Percentiles rank a stretch among this genome's conserved stretches.
These are phyloP conservation scores for Myotis daubentonii DNA, from an alignment of 2,797 vertebrate species.

Conservation along the genomic window DNA sequence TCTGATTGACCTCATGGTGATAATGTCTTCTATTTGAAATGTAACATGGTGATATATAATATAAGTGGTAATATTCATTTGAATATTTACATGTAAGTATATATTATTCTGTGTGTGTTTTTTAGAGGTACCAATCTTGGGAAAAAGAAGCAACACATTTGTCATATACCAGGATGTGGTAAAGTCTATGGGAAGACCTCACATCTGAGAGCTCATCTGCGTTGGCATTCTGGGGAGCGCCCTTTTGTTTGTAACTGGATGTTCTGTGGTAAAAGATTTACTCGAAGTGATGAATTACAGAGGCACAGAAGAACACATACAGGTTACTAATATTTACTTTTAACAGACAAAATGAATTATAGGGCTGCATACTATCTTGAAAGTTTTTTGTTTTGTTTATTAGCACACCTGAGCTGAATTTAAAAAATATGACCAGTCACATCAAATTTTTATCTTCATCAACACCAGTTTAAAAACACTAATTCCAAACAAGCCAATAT, in stretches of 20 bases:
- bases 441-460: background rate
- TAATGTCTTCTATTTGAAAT: constrained; percentile 61
- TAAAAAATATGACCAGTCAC: constrained; percentile 13
- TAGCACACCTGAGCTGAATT: constrained; percentile 17
- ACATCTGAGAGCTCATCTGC: constrained; percentile 98
- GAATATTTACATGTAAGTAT: constrained; percentile 69
- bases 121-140: constrained; percentile 95
- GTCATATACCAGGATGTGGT: constrained; percentile 95
- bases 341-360: constrained; percentile 52
- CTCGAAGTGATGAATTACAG: constrained; percentile 98
- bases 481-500: background rate
- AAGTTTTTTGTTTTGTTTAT: background rate
- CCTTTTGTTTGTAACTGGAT: constrained; percentile 99
- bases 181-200: constrained; percentile 97
- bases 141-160: constrained; percentile 98
- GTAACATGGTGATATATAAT: constrained; percentile 30
- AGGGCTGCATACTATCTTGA: background rate
- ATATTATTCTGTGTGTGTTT: constrained; percentile 79
- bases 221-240: constrained; percentile 99
- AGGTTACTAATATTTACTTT: constrained; percentile 88
- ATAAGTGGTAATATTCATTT: constrained; percentile 27
- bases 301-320: constrained; percentile 99
- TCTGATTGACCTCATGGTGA: constrained; percentile 29
- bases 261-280: constrained; percentile 99
- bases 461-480: constrained; percentile 26